Base-by-base conservation (phyloP, 2,113 vertebrate genomes). In the Nycticryphes semicollaris region DNA sequence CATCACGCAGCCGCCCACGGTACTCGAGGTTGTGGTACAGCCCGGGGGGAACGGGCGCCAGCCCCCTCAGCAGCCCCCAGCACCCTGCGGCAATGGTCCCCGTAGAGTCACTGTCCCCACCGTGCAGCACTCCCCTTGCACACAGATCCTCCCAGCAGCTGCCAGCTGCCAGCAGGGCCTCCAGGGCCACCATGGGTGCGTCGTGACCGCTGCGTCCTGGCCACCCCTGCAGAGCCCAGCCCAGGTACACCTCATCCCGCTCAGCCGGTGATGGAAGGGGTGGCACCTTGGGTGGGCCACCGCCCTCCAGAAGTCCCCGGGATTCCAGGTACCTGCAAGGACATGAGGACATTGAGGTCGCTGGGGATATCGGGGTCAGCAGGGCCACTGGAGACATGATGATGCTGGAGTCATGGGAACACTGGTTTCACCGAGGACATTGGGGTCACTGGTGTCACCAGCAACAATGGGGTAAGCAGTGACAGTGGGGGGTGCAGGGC, bases 181-280 rank as follows among this genome's bases (percentile, higher is more conserved):
- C 98, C 67, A 98, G 73, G 5, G 98, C 99, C 30, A 99, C 98
- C 98, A 99, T 99, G 15, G 98, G 98, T 0, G 99, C 98, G 2
- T 99, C 98, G 3, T 99, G 99, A 28, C 99, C 98, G 6, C 98
- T 98, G 13, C 98, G 97, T 14, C 99, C 99, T 0, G 98, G 92
- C 99, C 99, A 98, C 7, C 98, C 98, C 1, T 96, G 97, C 92
- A 98, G 41, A 3, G 98, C 98, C 97, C 98, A 99, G 89, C 85
- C 93, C 24, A 96, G 96, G 91, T 99, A 99, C 35, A 48, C 97
- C 0, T 87, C 35, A 8, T 99, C 99, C 54, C 98, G 95, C 95
- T 98, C 98, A 0, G 97, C 98, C 0, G 98, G 97, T 13, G 98
- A 97, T 0, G 97, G 98, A 0, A 93, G 45, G 0, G 96, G 4